Base-by-base conservation (phyloP, 2,797 vertebrate species). In the Pachyuromys duprasi region DNA sequence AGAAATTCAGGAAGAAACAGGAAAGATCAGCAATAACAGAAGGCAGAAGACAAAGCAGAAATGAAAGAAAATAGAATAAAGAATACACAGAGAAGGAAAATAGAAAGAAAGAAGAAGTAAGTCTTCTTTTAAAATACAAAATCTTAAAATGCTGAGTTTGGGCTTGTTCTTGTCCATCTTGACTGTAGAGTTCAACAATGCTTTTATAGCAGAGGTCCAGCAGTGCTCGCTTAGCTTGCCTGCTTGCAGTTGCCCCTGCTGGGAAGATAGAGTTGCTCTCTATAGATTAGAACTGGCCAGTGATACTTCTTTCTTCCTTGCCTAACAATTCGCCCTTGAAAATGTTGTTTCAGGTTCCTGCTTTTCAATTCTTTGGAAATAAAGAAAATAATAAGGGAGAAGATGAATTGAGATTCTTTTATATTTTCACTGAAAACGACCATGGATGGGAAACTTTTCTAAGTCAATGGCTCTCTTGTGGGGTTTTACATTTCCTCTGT, bases 291-390 rank as follows among this genome's bases (percentile, higher is more conserved):
- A 98, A 96, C 92, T 88, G 82, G 96, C 78, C 88, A 97, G 97
- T 93, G 95, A 69, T 81, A 87, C 94, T 97, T 97, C 90, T 97
- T 98, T 97, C 93, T 96, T 97, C 96, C 81, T 91, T 83, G 3
- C 79, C 97, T 97, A 97, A 97, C 96, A 96, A 89, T 92, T 96
- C 89, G 39, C 80, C 49, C 96, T 96, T 97, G 97, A 89, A 98
- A 98, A 90, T 15, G 36, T 86, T 93, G 31, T 94, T 98, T 83
- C 97, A 97, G 92, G 89, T 97, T 95, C 97, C 98, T 97, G 97
- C 57, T 90, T 98, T 97, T 98, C 96, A 97, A 89, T 97, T 97
- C 95, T 95, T 98, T 65, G 75, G 82, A 79, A 89, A 98, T 76
- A 97, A 97, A 95, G 97, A 78, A 93, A 97, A 98, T 96, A 96